Evolutionary conservation across 2,797 vertebrate species (phyloP).

Genomic region (Myoxocephalus aenaeus): DNA sequence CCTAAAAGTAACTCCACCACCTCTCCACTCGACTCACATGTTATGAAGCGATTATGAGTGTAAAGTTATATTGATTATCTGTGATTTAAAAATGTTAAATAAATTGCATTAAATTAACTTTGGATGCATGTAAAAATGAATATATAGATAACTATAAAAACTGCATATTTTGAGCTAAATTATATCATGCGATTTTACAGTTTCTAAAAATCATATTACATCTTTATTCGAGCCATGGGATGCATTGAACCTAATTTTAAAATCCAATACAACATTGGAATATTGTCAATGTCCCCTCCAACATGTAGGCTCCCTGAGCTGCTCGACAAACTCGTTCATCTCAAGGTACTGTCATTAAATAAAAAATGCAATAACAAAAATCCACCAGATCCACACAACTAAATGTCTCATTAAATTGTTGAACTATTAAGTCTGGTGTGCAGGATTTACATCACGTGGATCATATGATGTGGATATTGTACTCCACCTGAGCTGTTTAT

Average conservation of each 20-base stretch:
- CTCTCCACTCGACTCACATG: not conserved
- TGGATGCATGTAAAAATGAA: not conserved
- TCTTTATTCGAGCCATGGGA: not conserved
- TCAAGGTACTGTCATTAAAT: slow-evolving; percentile 1
- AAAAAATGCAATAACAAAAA: slow-evolving; percentile 10
- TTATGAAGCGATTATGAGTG: not conserved
- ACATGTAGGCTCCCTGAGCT: not conserved
- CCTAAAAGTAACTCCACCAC: not conserved
- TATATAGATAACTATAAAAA: not conserved
- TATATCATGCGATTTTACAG: not conserved
- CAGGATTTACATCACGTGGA: not conserved
- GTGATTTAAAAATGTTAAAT: not conserved
- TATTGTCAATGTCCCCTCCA: not conserved
- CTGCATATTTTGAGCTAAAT: not conserved
- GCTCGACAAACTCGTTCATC: not conserved
- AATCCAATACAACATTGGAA: slow-evolving; percentile 33
- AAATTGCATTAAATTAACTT: not conserved
- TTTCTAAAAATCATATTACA: not conserved
- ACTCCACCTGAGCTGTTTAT: not conserved
- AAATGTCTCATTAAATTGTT: slow-evolving; percentile 28
- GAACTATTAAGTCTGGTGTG: slow-evolving; percentile 26
- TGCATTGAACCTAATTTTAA: slow-evolving; percentile 12
- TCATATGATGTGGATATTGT: slow-evolving; percentile 1
- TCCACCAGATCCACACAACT: not conserved
- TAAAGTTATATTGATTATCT: not conserved